These are phyloP conservation scores for Agrochola circellaris DNA, from an alignment of 2,888 invertebrate genomes.

Conservation along the genomic window DNA sequence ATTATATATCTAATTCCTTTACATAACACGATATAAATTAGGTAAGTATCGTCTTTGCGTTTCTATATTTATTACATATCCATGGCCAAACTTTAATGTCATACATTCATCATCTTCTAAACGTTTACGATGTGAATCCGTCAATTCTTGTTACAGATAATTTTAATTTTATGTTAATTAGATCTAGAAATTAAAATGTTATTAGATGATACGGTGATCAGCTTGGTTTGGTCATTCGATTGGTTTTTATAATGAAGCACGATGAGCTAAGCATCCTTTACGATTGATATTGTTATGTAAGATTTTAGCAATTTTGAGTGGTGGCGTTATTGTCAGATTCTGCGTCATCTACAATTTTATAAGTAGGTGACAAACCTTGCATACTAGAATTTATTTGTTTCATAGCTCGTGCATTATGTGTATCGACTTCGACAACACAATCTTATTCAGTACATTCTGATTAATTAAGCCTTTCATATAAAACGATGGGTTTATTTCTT, in stretches of 20 bases:
- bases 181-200: constrained; percentile 44
- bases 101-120: constrained; percentile 55
- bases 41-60: constrained; percentile 46
- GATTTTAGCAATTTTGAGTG: constrained; percentile 13
- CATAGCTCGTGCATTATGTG: neutral
- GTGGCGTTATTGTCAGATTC: constrained; percentile 16
- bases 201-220: constrained; percentile 65
- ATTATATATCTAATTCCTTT: constrained; percentile 27
- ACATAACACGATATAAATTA: constrained; percentile 36
- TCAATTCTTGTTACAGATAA: constrained; percentile 60
- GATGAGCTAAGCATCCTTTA: constrained; percentile 46
- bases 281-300: constrained; percentile 38
- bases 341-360: constrained; percentile 6
- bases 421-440: too few relatives aligned
- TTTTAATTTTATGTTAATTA: constrained; percentile 64
- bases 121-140: constrained; percentile 50
- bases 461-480: neutral
- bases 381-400: neutral
- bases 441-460: neutral
- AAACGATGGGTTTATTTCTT: neutral
- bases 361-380: neutral
- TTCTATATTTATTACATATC: constrained; percentile 40
- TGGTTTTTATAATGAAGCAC: constrained; percentile 52
- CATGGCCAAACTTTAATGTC: constrained; percentile 58
- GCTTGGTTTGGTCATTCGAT: constrained; percentile 49